phyloP scores from a whole-genome alignment of 2,888 invertebrate genomes.

The Nemoura dubitans region DNA sequence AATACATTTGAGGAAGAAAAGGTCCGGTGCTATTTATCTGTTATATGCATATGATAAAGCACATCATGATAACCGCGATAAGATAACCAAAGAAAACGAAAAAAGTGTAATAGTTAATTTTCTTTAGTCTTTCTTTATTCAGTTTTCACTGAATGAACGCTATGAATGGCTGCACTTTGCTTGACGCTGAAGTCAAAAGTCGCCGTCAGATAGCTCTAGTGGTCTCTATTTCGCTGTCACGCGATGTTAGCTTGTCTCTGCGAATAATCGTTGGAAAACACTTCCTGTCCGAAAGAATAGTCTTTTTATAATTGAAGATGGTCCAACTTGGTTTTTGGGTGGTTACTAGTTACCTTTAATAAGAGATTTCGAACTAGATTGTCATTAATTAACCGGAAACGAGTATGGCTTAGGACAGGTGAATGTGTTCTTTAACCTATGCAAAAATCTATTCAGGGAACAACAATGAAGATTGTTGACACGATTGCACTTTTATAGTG shows the following conservation, averaged over 20 bases:
- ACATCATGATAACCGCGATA: too few relatives aligned
- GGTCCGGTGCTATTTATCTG: too few relatives aligned
- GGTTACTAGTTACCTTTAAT: neutral
- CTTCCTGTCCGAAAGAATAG: conserved; percentile 20
- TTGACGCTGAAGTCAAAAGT: neutral
- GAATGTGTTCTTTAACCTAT: conserved; percentile 25
- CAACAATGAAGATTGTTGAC: conserved; percentile 28
- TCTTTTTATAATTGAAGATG: conserved; percentile 20
- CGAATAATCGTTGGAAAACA: conserved; percentile 22
- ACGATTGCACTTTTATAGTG: conserved; percentile 19
- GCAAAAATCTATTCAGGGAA: conserved; percentile 21
- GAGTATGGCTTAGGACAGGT: neutral
- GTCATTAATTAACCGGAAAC: conserved; percentile 17
- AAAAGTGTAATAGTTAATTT: too few relatives aligned
- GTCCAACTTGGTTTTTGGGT: neutral
- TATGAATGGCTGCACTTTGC: too few relatives aligned
- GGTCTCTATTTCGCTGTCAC: neutral
- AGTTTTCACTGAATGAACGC: too few relatives aligned
- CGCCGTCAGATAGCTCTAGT: neutral
- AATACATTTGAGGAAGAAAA: too few relatives aligned
- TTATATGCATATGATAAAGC: too few relatives aligned
- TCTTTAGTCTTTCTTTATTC: too few relatives aligned
- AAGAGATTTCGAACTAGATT: conserved; percentile 21
- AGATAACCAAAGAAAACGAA: too few relatives aligned
- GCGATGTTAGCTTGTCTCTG: neutral